Percentiles rank a stretch among this genome's conserved stretches.
These are phyloP conservation scores for Ifrita kowaldi DNA, from an alignment of 2,113 vertebrate genomes.

Conservation along the genomic window DNA sequence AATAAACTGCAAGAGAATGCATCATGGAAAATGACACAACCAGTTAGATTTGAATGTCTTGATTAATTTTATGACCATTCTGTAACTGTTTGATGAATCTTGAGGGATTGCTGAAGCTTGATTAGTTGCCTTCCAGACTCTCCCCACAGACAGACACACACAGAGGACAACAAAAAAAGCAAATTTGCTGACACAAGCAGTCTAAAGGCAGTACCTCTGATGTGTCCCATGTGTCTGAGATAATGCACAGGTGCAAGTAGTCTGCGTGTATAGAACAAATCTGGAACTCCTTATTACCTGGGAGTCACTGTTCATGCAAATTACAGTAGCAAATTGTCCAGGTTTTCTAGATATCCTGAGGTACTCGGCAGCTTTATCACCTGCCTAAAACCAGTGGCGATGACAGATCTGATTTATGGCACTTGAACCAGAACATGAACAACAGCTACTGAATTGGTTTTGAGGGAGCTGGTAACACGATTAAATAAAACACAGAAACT, in stretches of 20 bases:
- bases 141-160: neutral
- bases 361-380: neutral
- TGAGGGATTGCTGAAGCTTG: neutral
- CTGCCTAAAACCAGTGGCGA: neutral
- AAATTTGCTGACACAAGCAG: neutral
- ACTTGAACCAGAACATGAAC: neutral
- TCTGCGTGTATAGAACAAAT: neutral
- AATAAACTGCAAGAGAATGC: neutral
- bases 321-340: neutral
- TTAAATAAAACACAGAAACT: neutral
- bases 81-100: neutral
- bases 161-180: slow-evolving; percentile 16
- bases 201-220: neutral
- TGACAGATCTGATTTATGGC: neutral
- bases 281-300: neutral
- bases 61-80: neutral
- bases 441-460: neutral
- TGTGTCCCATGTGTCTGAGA: neutral
- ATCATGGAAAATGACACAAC: neutral
- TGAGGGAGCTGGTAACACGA: neutral
- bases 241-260: neutral
- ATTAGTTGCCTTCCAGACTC: neutral
- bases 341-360: neutral
- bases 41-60: neutral
- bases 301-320: neutral